Evolutionary conservation across 2,888 invertebrate genomes (phyloP), one percentile per base, ranked within the genome.

Genomic region (Ernsta delagoae): DNA sequence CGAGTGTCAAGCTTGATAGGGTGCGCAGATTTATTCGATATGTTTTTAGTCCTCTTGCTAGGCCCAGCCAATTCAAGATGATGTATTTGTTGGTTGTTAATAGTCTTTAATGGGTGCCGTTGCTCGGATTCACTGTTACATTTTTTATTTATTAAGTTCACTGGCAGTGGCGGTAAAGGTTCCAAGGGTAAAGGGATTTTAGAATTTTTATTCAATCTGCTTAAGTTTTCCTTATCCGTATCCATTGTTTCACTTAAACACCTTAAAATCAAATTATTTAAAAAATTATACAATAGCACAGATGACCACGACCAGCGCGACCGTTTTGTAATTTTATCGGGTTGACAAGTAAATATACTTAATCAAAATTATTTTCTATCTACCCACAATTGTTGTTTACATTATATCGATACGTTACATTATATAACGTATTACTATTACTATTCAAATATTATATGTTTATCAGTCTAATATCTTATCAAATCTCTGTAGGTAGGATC

Each of bases 171-270:
- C 24, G 90, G 88, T 60, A 90, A 74, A 0, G 86, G 86, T 12
- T 85, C 72, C 24, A 80, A 56, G 0, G 88, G 90, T 36, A 90
- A 53, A 2, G 90, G 90, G 71, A 90, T 90, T 80, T 76, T 86
- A 3, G 88, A 82, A 6, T 63, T 24, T 66, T 73, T 78, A 7
- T 70, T 5, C 16, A 62, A 39, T 70, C 71, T 75, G 2, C 72
- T 71, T 2, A 77, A 59, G 73, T 90, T 90, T 76, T 91, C 90
- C 74, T 88, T 88, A 41, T 59, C n/a, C 5, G 48, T 43, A 56
- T 54, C 34, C 68, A 68, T 62, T 70, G 65, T 59, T 36, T 11
- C 31, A 24, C 1, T 11, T 54, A 31, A 31, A 24, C 36, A 56
- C 34, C n/a, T 56, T 36, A n/a, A 5, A 4, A 31, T 12, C 11